These are phyloP conservation scores for Pseudolaguvia tuberculata DNA, from an alignment of 2,113 vertebrate species.

Conservation along the genomic window DNA sequence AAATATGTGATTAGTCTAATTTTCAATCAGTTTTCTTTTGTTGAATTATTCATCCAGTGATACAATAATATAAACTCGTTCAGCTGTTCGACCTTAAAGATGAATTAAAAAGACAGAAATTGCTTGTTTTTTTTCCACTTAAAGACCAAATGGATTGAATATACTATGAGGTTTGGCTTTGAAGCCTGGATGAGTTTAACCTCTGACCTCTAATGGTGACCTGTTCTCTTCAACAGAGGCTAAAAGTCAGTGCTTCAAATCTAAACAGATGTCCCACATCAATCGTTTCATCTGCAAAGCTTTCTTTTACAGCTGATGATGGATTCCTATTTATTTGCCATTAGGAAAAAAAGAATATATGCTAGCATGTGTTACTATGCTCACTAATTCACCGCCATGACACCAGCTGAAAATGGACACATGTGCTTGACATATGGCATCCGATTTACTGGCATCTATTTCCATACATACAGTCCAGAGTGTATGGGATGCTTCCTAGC, in stretches of 20 bases:
- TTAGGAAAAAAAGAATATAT: neutral
- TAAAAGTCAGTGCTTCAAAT: neutral
- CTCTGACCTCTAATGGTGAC: constrained; percentile 3
- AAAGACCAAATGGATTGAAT: neutral
- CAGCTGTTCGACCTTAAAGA: neutral
- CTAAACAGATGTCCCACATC: constrained; percentile 5
- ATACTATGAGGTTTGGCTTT: constrained; percentile 7
- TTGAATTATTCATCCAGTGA: neutral
- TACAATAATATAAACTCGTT: neutral
- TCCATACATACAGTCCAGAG: neutral
- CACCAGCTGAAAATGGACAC: neutral
- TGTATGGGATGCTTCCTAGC: neutral
- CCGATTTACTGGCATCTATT: constrained; percentile 1
- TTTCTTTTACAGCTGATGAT: constrained; percentile 4
- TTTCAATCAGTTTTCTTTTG: neutral
- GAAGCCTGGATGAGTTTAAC: constrained; percentile 36
- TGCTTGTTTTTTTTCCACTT: neutral
- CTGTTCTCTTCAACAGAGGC: neutral
- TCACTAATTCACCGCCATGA: neutral
- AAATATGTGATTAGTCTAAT: no score
- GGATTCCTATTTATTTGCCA: neutral
- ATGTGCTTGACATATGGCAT: neutral
- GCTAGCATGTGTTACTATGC: neutral
- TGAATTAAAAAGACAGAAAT: neutral
- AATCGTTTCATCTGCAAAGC: constrained; percentile 5